A percentile compares a stretch with the other conserved stretches of the same genome.
These are phyloP conservation scores for Todiramphus saurophagus DNA, from an alignment of 2,113 vertebrate species.

Conservation along the genomic window DNA sequence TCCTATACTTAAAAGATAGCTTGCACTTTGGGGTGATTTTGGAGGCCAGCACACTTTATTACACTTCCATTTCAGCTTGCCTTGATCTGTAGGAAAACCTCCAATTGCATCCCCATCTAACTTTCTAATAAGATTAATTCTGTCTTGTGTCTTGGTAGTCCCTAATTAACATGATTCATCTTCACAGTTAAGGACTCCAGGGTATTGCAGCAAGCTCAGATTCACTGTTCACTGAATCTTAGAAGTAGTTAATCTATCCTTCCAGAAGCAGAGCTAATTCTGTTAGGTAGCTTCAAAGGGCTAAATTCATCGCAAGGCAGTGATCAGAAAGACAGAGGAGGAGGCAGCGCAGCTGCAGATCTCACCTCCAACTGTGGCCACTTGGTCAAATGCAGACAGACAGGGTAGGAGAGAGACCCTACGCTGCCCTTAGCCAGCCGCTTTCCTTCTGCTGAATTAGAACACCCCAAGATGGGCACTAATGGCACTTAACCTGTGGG, in stretches of 20 bases:
- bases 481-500: neutral
- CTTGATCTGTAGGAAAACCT: neutral
- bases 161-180: constrained; percentile 45
- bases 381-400: neutral
- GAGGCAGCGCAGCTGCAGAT: neutral
- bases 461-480: neutral
- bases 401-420: neutral
- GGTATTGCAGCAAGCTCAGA: neutral
- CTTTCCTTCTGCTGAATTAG: neutral
- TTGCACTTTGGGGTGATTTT: neutral
- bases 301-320: neutral
- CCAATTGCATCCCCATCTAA: constrained; percentile 10
- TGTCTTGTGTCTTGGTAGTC: neutral
- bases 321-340: neutral
- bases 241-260: neutral
- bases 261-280: neutral
- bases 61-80: neutral
- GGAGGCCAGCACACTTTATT: neutral
- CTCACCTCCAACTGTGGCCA: neutral
- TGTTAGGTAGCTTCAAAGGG: neutral
- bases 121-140: constrained; percentile 31
- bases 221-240: neutral
- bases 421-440: neutral
- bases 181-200: constrained; percentile 12
- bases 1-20: neutral